Conservation (phyloP, 2,797 vertebrate genomes). For the Masticophis lateralis region DNA sequence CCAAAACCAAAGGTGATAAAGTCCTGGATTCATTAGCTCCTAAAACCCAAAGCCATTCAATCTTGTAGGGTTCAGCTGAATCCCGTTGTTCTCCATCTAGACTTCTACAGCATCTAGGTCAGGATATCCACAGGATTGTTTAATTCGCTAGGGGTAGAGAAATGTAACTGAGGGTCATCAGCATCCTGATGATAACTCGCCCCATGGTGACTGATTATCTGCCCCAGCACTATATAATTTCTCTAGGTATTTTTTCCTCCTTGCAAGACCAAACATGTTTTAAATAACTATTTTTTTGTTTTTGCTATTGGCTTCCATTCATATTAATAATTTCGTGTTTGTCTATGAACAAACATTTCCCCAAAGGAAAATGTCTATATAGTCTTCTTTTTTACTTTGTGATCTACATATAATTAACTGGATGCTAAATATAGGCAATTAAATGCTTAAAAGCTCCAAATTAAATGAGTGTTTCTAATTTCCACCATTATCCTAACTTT, state of each 20-base stretch:
- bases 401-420: constrained; percentile 4
- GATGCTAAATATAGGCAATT: constrained; percentile 8
- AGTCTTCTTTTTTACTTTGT: neutral
- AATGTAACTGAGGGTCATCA: neutral
- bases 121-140: neutral
- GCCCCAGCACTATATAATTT: neutral
- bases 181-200: neutral
- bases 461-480: neutral
- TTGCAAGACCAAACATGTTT: neutral
- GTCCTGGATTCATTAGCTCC: neutral
- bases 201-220: neutral
- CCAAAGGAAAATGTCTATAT: neutral
- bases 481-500: neutral
- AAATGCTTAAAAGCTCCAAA: neutral
- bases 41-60: neutral
- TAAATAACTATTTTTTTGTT: constrained; percentile 14
- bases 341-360: neutral
- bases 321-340: neutral
- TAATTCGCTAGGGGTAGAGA: neutral
- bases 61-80: neutral
- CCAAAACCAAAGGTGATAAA: neutral
- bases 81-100: neutral
- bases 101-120: neutral
- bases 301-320: neutral
- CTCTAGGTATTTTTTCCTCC: neutral